Evolutionary conservation across 2,888 invertebrate species (phyloP).

Genomic region (Phlogophora meticulosa): DNA sequence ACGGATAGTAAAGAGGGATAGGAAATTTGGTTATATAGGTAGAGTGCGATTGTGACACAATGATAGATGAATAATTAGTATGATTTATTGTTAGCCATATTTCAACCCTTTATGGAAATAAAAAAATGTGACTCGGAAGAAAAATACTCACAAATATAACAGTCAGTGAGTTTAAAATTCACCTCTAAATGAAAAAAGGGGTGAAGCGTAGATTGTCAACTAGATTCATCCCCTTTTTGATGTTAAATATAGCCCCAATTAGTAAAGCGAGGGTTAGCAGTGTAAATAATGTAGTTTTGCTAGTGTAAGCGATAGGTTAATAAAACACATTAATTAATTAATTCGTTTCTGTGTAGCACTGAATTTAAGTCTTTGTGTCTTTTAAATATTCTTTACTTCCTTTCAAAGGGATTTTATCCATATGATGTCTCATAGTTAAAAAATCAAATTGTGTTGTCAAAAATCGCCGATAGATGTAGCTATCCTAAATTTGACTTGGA

Average conservation of each 20-base stretch:
- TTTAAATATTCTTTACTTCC: slow-evolving; percentile 7
- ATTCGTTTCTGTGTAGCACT: slow-evolving; percentile 40
- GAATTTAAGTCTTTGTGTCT: slow-evolving; percentile 40
- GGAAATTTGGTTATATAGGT: too few relatives aligned
- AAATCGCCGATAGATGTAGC: slow-evolving; percentile 24
- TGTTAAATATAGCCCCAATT: slow-evolving; percentile 42
- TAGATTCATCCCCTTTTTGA: slow-evolving; percentile 3
- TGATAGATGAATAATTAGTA: not conserved
- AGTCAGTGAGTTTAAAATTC: slow-evolving; percentile 6
- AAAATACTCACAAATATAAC: slow-evolving; percentile 13
- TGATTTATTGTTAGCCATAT: not conserved
- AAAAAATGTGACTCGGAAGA: not conserved
- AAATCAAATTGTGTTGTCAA: not conserved
- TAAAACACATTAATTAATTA: slow-evolving; percentile 44
- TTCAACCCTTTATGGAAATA: slow-evolving; percentile 2
- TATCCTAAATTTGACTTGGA: slow-evolving; percentile 17
- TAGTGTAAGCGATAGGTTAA: slow-evolving; percentile 57
- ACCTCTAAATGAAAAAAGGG: not conserved
- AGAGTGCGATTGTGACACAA: too few relatives aligned
- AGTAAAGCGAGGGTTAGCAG: slow-evolving; percentile 50
- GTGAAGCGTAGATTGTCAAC: slow-evolving; percentile 11
- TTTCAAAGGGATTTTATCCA: slow-evolving; percentile 4
- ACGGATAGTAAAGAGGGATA: not conserved
- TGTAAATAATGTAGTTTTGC: slow-evolving; percentile 60
- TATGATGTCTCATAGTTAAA: too few relatives aligned